phyloP scores from a whole-genome alignment of 2,113 vertebrate species.

The rabbit (Oryctolagus cuniculus) region DNA sequence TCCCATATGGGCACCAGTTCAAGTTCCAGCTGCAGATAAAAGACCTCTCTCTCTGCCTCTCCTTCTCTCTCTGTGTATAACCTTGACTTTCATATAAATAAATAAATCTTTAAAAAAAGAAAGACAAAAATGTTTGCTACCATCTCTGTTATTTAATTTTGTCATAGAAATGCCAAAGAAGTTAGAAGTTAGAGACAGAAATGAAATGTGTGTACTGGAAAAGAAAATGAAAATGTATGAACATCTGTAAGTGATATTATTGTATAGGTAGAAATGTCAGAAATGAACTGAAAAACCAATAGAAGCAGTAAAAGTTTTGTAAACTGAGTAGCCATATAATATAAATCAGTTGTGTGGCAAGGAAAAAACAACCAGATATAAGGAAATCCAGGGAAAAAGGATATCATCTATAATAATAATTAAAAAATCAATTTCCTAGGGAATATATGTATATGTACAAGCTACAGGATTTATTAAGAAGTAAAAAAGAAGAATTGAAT shows the following conservation, averaged over 20 bases:
- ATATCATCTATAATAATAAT: background rate
- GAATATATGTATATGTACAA: background rate
- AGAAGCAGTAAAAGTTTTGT: background rate
- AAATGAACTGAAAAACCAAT: conserved; percentile 21
- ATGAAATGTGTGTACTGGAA: background rate
- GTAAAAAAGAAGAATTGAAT: background rate
- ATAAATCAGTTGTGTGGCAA: background rate
- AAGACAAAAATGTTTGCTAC: background rate
- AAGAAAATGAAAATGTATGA: background rate
- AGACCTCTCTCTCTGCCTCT: no score
- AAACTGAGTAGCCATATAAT: background rate
- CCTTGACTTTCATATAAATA: no score
- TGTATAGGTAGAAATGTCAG: background rate
- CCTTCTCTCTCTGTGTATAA: no score
- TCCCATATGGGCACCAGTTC: no score
- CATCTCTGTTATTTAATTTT: conserved; percentile 23
- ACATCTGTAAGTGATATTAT: background rate
- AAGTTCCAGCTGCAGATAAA: no score
- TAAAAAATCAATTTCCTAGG: background rate
- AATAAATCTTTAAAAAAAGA: no score
- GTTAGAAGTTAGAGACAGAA: background rate
- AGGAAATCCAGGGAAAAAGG: background rate
- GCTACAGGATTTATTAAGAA: background rate
- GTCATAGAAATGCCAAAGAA: background rate
- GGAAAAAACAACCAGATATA: background rate